Conservation (phyloP, 2,888 invertebrate genomes). For the Eledona agricola region DNA sequence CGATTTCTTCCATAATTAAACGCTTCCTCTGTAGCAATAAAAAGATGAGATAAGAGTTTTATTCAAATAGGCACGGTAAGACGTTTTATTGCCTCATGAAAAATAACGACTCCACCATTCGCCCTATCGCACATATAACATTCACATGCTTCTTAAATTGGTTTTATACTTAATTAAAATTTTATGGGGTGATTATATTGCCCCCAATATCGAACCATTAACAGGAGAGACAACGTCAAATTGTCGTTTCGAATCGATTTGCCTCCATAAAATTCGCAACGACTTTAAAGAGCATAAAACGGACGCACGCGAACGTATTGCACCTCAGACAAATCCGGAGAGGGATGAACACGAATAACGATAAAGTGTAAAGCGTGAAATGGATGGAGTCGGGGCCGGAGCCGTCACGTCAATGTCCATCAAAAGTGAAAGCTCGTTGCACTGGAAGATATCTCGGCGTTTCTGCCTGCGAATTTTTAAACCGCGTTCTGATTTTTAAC, state of each 20-base stretch:
- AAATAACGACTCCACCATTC: slow-evolving; percentile 39
- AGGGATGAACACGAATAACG: slow-evolving; percentile 2
- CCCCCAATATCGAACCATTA: slow-evolving; percentile 38
- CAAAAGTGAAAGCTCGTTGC: too few relatives aligned
- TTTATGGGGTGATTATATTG: slow-evolving; percentile 45
- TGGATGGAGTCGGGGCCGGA: too few relatives aligned
- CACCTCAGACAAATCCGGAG: slow-evolving; percentile 14
- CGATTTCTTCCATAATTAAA: slow-evolving; percentile 35
- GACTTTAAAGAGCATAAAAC: slow-evolving; percentile 20
- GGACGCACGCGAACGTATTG: slow-evolving; percentile 15
- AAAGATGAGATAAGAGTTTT: slow-evolving; percentile 42
- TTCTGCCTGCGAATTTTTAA: too few relatives aligned
- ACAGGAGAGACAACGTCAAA: slow-evolving; percentile 28
- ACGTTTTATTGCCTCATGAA: slow-evolving; percentile 42
- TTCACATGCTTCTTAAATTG: slow-evolving; percentile 45
- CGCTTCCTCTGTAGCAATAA: slow-evolving; percentile 37
- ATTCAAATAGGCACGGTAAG: slow-evolving; percentile 43
- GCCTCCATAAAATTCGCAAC: slow-evolving; percentile 27
- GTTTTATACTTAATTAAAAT: slow-evolving; percentile 45
- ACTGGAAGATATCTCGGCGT: too few relatives aligned
- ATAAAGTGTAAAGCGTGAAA: slow-evolving; percentile 13
- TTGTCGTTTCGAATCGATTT: too few relatives aligned
- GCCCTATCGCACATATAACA: slow-evolving; percentile 42
- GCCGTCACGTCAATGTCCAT: too few relatives aligned
- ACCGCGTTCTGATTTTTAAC: too few relatives aligned